phyloP scores from a whole-genome alignment of 2,113 vertebrate genomes.

The Seriola dumerili region DNA sequence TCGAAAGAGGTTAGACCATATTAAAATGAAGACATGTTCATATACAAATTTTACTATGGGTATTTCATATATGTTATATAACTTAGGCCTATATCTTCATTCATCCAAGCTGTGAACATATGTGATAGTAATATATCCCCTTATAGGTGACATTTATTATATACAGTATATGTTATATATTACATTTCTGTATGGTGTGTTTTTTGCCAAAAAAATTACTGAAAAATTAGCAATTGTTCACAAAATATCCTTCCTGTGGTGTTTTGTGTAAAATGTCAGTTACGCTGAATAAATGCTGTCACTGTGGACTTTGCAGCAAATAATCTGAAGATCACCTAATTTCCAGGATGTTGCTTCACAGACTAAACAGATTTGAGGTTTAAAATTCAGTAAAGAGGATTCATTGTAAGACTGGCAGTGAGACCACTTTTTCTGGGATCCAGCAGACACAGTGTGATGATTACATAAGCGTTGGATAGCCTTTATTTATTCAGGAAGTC shows the following conservation, averaged over 20 bases:
- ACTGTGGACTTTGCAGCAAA: too few relatives aligned
- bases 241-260: not conserved
- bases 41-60: too few relatives aligned
- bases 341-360: slow-evolving; percentile 2
- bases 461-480: not conserved
- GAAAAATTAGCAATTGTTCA: not conserved
- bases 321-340: not conserved
- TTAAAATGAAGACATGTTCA: too few relatives aligned
- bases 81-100: too few relatives aligned
- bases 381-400: not conserved
- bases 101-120: too few relatives aligned
- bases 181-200: too few relatives aligned
- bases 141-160: too few relatives aligned
- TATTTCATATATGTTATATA: too few relatives aligned
- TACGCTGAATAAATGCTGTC: not conserved
- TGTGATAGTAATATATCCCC: too few relatives aligned
- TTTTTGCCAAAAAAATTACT: too few relatives aligned
- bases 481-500: not conserved
- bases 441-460: not conserved
- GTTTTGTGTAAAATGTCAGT: not conserved
- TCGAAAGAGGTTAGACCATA: too few relatives aligned
- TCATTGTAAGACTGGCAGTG: not conserved
- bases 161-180: too few relatives aligned
- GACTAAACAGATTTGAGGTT: not conserved
- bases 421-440: not conserved